Evolutionary conservation across 2,888 invertebrate genomes (phyloP), one percentile per base, ranked within the genome.

Genomic region (Panopea generosa): DNA sequence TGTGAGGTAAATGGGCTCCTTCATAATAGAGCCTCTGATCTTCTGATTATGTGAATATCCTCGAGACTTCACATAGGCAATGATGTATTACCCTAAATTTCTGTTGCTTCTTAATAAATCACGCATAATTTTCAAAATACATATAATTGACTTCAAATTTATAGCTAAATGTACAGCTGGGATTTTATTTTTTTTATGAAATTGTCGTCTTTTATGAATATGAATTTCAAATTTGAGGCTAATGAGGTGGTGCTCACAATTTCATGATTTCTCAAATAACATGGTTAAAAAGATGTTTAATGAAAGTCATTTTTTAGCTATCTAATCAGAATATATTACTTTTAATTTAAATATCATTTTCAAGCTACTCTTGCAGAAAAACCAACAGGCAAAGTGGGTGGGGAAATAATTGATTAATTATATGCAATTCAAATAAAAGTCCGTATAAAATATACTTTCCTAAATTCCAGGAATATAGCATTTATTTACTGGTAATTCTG

Each of bases 1-100:
- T 65, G 73, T 67, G 67, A 43, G 80, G 72, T 76, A 76, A 80
- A 80, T 76, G 76, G 71, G 66, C 49, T 20, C 6, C 27, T 14
- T 16, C 22, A 62, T 60, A 55, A 65, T 66, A 38, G 29, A 33
- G 26, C 60, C 38, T 56, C 52, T 52, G 73, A 78, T 78, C 62
- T 40, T 22, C 20, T 56, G 73, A 78, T 71, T 78, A 65, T 61
- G 57, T 67, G 67, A 71, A 77, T 72, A 79, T 60, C 63, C 56
- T 38, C 59, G 33, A 18, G 49, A 71, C 75, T 70, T 70, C 55
- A 68, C 61, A 79, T 49, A 68, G 43, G 49, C 26, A 27, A 62
- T 79, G 72, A 75, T 75, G 59, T 61, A 75, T 71, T 14, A 61
- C 52, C n/a, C 33, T 43, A 70, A 53, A 67, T 20, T 73, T 73